A percentile compares a stretch with the other conserved stretches of the same genome.
Evolutionary conservation across 2,797 vertebrate genomes (phyloP).

Genomic region (Acanthurus tractus): DNA sequence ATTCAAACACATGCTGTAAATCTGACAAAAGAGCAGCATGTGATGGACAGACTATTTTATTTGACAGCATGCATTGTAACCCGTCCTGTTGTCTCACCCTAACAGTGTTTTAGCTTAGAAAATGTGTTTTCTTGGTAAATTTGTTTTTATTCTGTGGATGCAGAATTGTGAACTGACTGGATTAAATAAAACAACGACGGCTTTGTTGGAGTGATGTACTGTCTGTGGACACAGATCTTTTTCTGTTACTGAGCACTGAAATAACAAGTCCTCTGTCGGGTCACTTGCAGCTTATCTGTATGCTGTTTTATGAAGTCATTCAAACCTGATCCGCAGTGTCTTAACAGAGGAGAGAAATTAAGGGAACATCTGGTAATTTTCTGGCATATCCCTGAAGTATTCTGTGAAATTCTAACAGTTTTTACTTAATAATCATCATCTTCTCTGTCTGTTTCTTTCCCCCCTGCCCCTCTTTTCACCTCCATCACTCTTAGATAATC

Average conservation of each 20-base stretch:
- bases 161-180: constrained; percentile 17
- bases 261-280: background rate
- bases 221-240: constrained; percentile 32
- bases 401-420: background rate
- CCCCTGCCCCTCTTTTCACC: background rate
- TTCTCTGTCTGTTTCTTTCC: fast-evolving
- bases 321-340: constrained; percentile 17
- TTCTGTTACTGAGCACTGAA: background rate
- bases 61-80: constrained; percentile 12
- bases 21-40: constrained; percentile 35
- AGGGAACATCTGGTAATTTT: constrained; percentile 22
- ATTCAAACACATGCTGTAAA: constrained; percentile 44
- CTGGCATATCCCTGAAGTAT: constrained; percentile 7
- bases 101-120: background rate
- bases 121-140: background rate
- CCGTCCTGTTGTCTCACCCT: background rate
- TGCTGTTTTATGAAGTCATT: constrained; percentile 13
- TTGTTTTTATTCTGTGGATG: constrained; percentile 20
- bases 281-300: background rate
- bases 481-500: constrained; percentile 72
- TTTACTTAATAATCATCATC: background rate
- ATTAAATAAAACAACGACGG: constrained; percentile 34
- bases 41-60: constrained; percentile 12
- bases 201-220: constrained; percentile 47
- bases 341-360: constrained; percentile 30